Evolutionary conservation across 2,888 invertebrate species (phyloP), one percentile per base, ranked within the genome.

Genomic region (Drosophila acutilabella): DNA sequence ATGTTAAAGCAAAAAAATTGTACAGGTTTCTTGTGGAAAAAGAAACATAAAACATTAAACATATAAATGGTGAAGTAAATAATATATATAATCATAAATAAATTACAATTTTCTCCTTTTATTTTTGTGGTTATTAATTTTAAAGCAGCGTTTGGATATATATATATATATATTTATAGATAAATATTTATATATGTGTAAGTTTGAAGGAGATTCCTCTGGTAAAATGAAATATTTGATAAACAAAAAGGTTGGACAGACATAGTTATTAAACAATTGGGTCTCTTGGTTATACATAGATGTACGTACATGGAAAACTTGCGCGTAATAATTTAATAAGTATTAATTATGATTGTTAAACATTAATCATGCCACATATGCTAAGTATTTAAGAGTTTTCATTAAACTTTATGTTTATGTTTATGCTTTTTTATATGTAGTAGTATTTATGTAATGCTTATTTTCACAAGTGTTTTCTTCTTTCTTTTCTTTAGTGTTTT

Each of bases 391-490:
- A 52, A 58, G 47, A 47, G 68, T 52, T 54, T 58, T 64, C 26
- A 61, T 71, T 74, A 71, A 66, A 54, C 56, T 77, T 65, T 67
- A 41, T 68, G 42, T 52, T 48, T 71, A 53, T 30, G 36, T 64
- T 44, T 36, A 36, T 65, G 36, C 60, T 36, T 36, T 36, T 52
- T 64, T 69, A 48, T 71, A 51, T 75, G 50, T 70, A 47, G 26
- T 66, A 64, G 51, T 73, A 61, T 72, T 73, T 66, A 75, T 88
- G 61, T 85, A 81, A 84, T 88, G 87, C 81, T 75, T 85, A 74
- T 87, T 87, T 87, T 89, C 87, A 89, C 88, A 85, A 88, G 89
- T 89, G 89, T 80, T 86, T 71, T 77, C 50, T 41, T 54, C 47
- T 42, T 48, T 44, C 8, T 36, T 36, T 10, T 44, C 50, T 41